Percentiles rank a stretch among this genome's conserved stretches.
phyloP scores from a whole-genome alignment of 2,797 vertebrate genomes.

The Tragopan temminckii region DNA sequence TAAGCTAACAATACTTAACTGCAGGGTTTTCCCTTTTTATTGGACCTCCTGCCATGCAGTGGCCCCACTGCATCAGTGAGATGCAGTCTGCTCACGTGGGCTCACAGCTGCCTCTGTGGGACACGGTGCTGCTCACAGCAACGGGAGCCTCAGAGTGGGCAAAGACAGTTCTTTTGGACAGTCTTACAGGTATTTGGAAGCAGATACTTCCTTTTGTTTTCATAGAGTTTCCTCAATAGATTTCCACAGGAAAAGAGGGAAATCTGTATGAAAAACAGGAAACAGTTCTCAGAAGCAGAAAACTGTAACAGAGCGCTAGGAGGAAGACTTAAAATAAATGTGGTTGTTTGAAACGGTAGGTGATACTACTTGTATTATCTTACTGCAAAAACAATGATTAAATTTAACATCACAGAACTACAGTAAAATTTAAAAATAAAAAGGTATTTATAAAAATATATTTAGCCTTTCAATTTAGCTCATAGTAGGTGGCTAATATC shows the following conservation, averaged over 20 bases:
- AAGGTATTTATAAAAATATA: neutral
- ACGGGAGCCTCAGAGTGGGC: neutral
- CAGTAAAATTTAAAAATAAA: neutral
- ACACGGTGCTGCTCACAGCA: rapidly evolving
- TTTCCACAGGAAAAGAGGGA: slow-evolving; percentile 68
- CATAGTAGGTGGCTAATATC: neutral
- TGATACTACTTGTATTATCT: neutral
- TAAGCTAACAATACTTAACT: neutral
- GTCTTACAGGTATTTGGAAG: slow-evolving; percentile 1
- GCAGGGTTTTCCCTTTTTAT: neutral
- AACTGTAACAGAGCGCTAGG: neutral
- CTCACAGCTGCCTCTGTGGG: rapidly evolving
- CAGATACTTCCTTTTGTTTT: slow-evolving; percentile 67
- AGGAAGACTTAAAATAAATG: slow-evolving; percentile 60
- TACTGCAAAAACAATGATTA: neutral
- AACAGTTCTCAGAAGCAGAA: slow-evolving; percentile 53
- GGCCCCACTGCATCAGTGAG: neutral
- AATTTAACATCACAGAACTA: neutral
- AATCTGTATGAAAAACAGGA: slow-evolving; percentile 57
- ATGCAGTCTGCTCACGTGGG: neutral
- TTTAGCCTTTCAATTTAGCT: neutral
- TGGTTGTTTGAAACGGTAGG: neutral
- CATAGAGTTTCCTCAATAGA: slow-evolving; percentile 63
- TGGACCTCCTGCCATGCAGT: neutral
- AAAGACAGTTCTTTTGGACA: neutral